These are phyloP conservation scores for Pseudorectes ferrugineus DNA, from an alignment of 2,113 vertebrate species.

Conservation along the genomic window DNA sequence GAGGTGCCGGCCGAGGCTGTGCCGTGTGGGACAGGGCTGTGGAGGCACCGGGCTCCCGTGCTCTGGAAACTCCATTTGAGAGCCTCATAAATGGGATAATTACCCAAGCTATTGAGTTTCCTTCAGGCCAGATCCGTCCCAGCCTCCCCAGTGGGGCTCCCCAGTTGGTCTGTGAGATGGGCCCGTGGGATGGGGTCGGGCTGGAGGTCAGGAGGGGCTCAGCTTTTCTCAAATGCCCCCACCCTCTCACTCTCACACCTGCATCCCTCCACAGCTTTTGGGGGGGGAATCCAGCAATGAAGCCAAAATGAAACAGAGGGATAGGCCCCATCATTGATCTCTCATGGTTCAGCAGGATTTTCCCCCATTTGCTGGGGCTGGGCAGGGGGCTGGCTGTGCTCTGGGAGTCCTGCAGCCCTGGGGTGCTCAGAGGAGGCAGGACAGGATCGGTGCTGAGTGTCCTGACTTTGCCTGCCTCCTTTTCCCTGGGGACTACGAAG, in stretches of 20 bases:
- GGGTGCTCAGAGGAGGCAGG: not conserved
- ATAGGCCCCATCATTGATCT: not conserved
- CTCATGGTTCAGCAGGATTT: not conserved
- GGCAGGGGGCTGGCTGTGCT: not conserved
- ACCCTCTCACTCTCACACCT: not conserved
- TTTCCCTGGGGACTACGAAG: not conserved
- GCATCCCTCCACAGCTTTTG: not conserved
- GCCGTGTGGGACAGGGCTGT: not conserved
- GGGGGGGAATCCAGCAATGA: not conserved
- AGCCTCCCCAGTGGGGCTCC: conserved; percentile 4
- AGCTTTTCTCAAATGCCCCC: not conserved
- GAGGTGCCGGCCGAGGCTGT: not conserved
- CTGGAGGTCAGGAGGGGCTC: not conserved
- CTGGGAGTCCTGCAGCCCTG: not conserved
- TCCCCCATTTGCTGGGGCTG: not conserved
- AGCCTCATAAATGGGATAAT: conserved; percentile 52
- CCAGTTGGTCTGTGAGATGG: conserved; percentile 7
- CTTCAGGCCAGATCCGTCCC: conserved; percentile 42
- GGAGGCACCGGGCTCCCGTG: not conserved
- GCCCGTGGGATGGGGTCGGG: not conserved
- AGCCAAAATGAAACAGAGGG: not conserved
- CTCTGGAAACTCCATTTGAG: conserved; percentile 63
- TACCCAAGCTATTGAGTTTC: conserved; percentile 58
- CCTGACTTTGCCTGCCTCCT: not conserved
- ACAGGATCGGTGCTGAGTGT: not conserved